A percentile compares a stretch with the other conserved stretches of the same genome.
These are phyloP conservation scores for Eurois occulta DNA, from an alignment of 2,888 invertebrate species.

Conservation along the genomic window DNA sequence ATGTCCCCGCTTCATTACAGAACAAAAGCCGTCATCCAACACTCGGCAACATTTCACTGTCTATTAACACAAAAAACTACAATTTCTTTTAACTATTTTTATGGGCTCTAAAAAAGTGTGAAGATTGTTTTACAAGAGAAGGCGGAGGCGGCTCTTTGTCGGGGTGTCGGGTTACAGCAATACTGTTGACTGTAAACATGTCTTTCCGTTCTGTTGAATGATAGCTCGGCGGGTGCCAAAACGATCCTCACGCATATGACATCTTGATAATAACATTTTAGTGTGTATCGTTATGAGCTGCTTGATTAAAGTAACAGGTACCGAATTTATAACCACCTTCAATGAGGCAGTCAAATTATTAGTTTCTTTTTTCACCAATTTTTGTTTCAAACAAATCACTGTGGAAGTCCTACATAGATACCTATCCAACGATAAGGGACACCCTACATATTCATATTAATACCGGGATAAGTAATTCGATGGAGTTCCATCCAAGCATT, in stretches of 20 bases:
- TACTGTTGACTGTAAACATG: slow-evolving; percentile 89
- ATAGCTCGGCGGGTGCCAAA: slow-evolving; percentile 86
- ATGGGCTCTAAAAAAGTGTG: slow-evolving; percentile 89
- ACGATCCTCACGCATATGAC: slow-evolving; percentile 64
- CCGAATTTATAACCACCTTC: slow-evolving; percentile 16
- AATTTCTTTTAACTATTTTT: slow-evolving; percentile 90
- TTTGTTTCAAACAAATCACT: not conserved
- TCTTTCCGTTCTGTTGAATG: slow-evolving; percentile 86
- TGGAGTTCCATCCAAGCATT: too few species aligned
- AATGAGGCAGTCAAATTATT: not conserved
- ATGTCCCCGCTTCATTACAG: slow-evolving; percentile 88
- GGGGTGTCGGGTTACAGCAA: slow-evolving; percentile 83
- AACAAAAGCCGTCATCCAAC: slow-evolving; percentile 90
- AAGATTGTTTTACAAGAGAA: slow-evolving; percentile 89
- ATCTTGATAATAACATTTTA: slow-evolving; percentile 61
- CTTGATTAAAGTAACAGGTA: slow-evolving; percentile 60
- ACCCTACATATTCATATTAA: too few species aligned
- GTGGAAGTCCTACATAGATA: too few species aligned
- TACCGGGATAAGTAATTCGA: too few species aligned
- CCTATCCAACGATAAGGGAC: too few species aligned
- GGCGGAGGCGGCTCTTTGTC: slow-evolving; percentile 89
- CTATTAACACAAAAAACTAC: slow-evolving; percentile 87
- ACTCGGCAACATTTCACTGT: slow-evolving; percentile 90
- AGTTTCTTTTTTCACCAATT: not conserved
- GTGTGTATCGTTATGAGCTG: slow-evolving; percentile 58